Conservation (phyloP, 2,888 invertebrate genomes). For the Gymnocheta viridis region DNA sequence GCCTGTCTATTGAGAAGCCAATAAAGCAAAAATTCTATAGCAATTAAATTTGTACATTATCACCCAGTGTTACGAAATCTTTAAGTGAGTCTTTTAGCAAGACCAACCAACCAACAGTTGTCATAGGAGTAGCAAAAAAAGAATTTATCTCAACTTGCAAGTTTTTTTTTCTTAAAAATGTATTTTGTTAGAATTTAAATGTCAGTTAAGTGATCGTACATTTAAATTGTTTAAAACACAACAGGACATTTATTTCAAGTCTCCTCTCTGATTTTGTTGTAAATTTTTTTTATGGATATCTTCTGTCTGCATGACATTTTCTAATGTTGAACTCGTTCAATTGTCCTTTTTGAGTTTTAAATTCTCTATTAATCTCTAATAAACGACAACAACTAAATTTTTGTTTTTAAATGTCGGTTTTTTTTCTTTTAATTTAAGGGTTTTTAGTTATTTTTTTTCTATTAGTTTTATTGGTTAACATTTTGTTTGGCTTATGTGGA, state of each 20-base stretch:
- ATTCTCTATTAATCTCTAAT: conserved; percentile 49
- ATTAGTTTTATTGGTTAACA: not conserved
- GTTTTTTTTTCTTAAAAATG: not conserved
- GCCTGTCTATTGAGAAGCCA: not conserved
- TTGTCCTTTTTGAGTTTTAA: conserved; percentile 25
- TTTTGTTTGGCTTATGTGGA: conserved; percentile 37
- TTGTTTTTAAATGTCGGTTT: conserved; percentile 35
- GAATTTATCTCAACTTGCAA: conserved; percentile 24
- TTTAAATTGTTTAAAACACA: conserved; percentile 35
- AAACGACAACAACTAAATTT: conserved; percentile 44
- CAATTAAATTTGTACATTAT: conserved; percentile 48
- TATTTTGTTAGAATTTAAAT: conserved; percentile 9
- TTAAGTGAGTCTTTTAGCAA: conserved; percentile 56
- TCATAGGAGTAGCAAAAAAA: not conserved
- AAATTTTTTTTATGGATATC: conserved; percentile 32
- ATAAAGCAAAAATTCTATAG: conserved; percentile 29
- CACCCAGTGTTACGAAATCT: conserved; percentile 19
- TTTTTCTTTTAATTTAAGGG: conserved; percentile 15
- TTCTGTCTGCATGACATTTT: conserved; percentile 23
- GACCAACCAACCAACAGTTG: not conserved
- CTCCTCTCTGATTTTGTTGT: not conserved
- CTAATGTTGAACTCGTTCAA: not conserved
- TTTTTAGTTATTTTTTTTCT: too few species aligned
- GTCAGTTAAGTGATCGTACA: conserved; percentile 42
- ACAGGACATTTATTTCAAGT: conserved; percentile 53